Conservation (phyloP, 1,140 invertebrate species). For the Drosophila ogumai region DNA sequence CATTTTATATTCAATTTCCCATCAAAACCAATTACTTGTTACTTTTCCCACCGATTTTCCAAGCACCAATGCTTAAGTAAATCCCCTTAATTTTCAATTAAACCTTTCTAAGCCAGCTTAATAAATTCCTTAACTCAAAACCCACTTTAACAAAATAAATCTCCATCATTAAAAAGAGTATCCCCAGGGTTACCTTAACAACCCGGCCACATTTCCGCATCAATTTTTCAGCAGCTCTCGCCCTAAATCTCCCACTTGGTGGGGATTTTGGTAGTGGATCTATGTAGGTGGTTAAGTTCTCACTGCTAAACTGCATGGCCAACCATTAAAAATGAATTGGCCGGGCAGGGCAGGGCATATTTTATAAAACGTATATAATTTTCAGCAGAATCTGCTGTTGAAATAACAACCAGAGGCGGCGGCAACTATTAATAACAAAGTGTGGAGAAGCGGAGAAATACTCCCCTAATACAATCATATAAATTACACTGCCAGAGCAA, state of each 20-base stretch:
- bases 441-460: constrained; percentile 19
- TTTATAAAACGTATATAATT: constrained; percentile 66
- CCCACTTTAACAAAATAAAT: constrained; percentile 2
- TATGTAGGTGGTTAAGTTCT: constrained; percentile 14
- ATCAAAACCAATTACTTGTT: not conserved
- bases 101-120: not conserved
- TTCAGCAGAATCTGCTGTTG: constrained; percentile 65
- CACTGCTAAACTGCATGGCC: constrained; percentile 40
- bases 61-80: not conserved
- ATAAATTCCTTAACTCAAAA: not conserved
- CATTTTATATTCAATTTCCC: not conserved
- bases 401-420: constrained; percentile 69
- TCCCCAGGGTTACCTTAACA: constrained; percentile 3
- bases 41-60: not conserved
- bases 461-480: constrained; percentile 77
- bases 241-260: constrained; percentile 14
- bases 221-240: constrained; percentile 46
- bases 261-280: constrained; percentile 44
- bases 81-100: not conserved
- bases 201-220: constrained; percentile 6
- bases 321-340: constrained; percentile 78
- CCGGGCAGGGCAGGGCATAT: constrained; percentile 41
- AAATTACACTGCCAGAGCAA: constrained; percentile 76
- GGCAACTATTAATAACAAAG: constrained; percentile 71
- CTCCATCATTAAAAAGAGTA: constrained; percentile 15